Percentiles rank a stretch among this genome's conserved stretches.
phyloP scores from a whole-genome alignment of 2,113 vertebrate species.

The Archocentrus centrarchus region DNA sequence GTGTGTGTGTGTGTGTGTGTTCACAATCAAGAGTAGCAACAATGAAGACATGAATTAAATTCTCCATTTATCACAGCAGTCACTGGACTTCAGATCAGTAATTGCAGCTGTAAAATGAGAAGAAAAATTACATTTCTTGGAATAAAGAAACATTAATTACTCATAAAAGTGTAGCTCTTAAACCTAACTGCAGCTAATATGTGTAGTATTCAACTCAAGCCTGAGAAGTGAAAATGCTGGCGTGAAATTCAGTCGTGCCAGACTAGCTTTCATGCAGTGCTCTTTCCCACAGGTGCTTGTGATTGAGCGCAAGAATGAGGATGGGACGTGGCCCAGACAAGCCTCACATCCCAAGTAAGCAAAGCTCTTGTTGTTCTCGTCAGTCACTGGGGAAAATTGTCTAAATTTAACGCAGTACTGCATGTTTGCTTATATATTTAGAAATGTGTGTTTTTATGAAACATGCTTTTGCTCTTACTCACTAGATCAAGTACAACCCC shows the following conservation, averaged over 20 bases:
- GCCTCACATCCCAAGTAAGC: conserved; percentile 88
- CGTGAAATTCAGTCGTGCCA: not conserved
- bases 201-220: conserved; percentile 7
- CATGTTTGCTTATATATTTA: not conserved
- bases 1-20: not conserved
- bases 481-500: conserved; percentile 90
- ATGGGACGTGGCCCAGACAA: conserved; percentile 95
- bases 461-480: conserved; percentile 45
- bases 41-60: not conserved
- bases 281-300: conserved; percentile 88
- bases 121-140: not conserved
- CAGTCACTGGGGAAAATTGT: not conserved
- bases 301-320: conserved; percentile 95
- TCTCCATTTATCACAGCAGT: not conserved
- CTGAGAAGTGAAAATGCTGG: conserved; percentile 10
- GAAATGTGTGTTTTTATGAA: not conserved
- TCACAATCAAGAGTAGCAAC: not conserved
- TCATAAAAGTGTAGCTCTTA: not conserved
- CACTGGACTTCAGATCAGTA: not conserved
- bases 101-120: not conserved
- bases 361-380: not conserved
- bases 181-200: not conserved
- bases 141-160: not conserved
- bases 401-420: not conserved
- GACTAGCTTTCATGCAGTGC: conserved; percentile 27